A percentile compares a stretch with the other conserved stretches of the same genome.
phyloP scores from a whole-genome alignment of 2,113 vertebrate species.

The Elaphurus davidianus region DNA sequence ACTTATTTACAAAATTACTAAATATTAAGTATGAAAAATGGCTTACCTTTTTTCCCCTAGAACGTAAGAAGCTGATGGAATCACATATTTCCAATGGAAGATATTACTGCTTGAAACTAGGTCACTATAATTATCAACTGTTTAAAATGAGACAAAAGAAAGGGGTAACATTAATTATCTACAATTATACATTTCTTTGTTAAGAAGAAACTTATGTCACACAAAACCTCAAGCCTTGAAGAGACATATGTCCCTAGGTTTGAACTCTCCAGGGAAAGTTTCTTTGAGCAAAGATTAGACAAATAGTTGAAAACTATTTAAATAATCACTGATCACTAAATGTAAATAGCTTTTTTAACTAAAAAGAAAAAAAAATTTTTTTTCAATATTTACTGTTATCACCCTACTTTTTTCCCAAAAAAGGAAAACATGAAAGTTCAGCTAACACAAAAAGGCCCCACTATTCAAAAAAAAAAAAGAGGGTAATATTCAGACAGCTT shows the following conservation, averaged over 20 bases:
- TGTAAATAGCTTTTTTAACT: background rate
- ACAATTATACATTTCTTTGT: constrained; percentile 25
- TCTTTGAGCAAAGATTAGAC: background rate
- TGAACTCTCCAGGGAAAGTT: background rate
- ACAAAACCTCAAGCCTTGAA: background rate
- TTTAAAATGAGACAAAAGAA: constrained; percentile 58
- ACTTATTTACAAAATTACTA: constrained; percentile 22
- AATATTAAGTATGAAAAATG: constrained; percentile 1
- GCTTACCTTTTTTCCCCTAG: constrained; percentile 47
- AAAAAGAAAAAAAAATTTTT: background rate
- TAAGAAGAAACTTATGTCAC: constrained; percentile 38
- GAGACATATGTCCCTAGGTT: background rate
- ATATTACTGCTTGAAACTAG: constrained; percentile 50
- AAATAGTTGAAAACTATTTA: constrained; percentile 31
- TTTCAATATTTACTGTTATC: background rate
- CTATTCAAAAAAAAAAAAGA: background rate
- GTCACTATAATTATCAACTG: constrained; percentile 55
- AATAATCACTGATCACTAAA: background rate
- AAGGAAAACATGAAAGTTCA: background rate
- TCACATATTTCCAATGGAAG: constrained; percentile 20
- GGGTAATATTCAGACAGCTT: constrained; percentile 12
- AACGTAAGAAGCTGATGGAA: background rate
- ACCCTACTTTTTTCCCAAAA: background rate
- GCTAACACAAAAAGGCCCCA: background rate
- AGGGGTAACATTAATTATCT: constrained; percentile 35